These are phyloP conservation scores for Trichosurus vulpecula DNA, from an alignment of 2,797 vertebrate genomes.

Conservation along the genomic window DNA sequence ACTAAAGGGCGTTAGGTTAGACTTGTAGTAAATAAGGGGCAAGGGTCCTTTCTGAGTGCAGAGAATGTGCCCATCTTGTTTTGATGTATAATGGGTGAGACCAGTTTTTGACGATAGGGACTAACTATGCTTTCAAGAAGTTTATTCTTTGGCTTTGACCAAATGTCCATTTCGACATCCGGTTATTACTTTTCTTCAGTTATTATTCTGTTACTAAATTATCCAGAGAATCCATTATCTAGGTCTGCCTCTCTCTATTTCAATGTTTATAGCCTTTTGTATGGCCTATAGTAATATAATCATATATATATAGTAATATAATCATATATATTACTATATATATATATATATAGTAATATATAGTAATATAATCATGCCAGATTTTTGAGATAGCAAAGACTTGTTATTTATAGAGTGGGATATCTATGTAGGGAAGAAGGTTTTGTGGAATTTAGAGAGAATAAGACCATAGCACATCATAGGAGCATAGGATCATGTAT, in stretches of 20 bases:
- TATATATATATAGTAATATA: too few relatives aligned
- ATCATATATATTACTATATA: too few relatives aligned
- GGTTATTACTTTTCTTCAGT: background rate
- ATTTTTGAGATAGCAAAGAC: background rate
- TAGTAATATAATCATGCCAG: background rate
- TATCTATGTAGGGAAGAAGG: background rate
- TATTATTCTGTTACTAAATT: conserved; percentile 20
- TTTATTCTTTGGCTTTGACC: background rate
- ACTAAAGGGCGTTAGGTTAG: background rate
- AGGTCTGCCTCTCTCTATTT: background rate
- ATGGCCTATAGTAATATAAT: background rate
- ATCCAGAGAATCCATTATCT: background rate
- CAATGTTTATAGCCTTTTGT: background rate
- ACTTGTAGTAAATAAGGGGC: background rate
- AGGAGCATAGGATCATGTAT: background rate
- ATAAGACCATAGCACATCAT: background rate
- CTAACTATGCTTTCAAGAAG: background rate
- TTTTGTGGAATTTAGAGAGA: background rate
- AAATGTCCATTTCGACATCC: conserved; percentile 14
- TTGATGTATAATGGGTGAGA: background rate
- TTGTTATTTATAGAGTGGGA: background rate
- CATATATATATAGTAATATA: too few relatives aligned
- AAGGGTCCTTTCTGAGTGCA: background rate
- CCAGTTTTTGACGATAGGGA: background rate
- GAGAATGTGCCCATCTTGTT: background rate